Base-by-base conservation (phyloP, 2,888 invertebrate genomes). In the Allacma fusca region DNA sequence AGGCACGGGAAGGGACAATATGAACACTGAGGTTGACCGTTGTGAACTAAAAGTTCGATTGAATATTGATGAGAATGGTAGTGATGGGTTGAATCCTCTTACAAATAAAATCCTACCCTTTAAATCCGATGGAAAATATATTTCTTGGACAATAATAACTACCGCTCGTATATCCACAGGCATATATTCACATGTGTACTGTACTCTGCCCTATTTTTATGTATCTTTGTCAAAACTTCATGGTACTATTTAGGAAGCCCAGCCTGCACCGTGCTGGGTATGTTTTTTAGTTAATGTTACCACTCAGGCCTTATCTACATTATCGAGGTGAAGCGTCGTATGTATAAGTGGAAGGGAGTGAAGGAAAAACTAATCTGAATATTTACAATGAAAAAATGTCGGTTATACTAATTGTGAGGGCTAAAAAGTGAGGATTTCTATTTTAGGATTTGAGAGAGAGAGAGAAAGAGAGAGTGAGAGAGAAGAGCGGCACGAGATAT, bases 1-100 rank as follows among this genome's bases (percentile, higher is more conserved):
- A 50, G 19, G 1, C 16, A 68, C 28, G 26, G 65, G 24, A 13
- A 21, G 21, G 2, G 62, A 62, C 57, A 67, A 44, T 44, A 34
- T 9, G 43, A 23, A 50, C 50, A 23, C 1, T 24, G 21, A 21
- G 67, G 50, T 65, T 43, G 65, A 65, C 64, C 40, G 73, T 69
- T 73, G 65, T 67, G 50, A 67, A 43, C 57, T 76, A 68, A 50
- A 50, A 50, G 70, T 70, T 78, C 65, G 78, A 78, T 78, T 75
- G 78, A 78, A 78, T 75, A 78, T 75, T 78, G 78, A 78, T 75
- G 78, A 78, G 78, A 43, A n/a, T n/a, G 43, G 68, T 29, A 50
- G 29, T 21, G 40, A 68, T 21, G 68, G 40, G 40, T 34, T 40
- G 16, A 29, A 68, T 68, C 68, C 68, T 68, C 40, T 1, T 68